Evolutionary conservation across 2,888 invertebrate genomes (phyloP).

Genomic region (Bhutanitis thaidina): DNA sequence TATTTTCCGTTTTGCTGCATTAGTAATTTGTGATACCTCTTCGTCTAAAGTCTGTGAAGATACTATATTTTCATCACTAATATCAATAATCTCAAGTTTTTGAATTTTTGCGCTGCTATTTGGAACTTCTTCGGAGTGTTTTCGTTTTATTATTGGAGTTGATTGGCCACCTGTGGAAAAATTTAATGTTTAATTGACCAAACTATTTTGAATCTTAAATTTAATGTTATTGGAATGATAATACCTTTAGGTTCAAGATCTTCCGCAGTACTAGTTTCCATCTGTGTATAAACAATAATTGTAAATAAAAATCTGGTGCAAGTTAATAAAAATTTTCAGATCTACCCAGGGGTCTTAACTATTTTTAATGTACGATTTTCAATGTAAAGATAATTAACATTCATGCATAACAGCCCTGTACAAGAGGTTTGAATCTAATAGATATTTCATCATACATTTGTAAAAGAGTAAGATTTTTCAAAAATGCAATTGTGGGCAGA

Average conservation of each 20-base stretch:
- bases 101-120: slow-evolving; percentile 54
- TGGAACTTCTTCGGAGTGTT: slow-evolving; percentile 47
- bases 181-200: not conserved
- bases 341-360: not conserved
- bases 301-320: not conserved
- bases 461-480: too few species aligned
- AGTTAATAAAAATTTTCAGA: not conserved
- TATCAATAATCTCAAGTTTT: slow-evolving; percentile 49
- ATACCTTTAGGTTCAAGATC: slow-evolving; percentile 39
- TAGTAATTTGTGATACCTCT: slow-evolving; percentile 58
- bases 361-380: too few species aligned
- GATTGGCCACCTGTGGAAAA: slow-evolving; percentile 43
- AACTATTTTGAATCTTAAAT: not conserved
- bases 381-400: too few species aligned
- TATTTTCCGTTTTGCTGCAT: slow-evolving; percentile 40
- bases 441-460: too few species aligned
- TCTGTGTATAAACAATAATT: slow-evolving; percentile 17
- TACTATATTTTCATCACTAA: slow-evolving; percentile 39
- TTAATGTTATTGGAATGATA: not conserved
- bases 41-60: slow-evolving; percentile 57
- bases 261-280: slow-evolving; percentile 2
- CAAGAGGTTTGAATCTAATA: too few species aligned
- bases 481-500: too few species aligned
- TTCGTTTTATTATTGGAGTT: slow-evolving; percentile 48
- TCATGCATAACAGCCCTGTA: too few species aligned